Evolutionary conservation across 2,888 invertebrate genomes (phyloP).

Genomic region (Epinotia brunnichana): DNA sequence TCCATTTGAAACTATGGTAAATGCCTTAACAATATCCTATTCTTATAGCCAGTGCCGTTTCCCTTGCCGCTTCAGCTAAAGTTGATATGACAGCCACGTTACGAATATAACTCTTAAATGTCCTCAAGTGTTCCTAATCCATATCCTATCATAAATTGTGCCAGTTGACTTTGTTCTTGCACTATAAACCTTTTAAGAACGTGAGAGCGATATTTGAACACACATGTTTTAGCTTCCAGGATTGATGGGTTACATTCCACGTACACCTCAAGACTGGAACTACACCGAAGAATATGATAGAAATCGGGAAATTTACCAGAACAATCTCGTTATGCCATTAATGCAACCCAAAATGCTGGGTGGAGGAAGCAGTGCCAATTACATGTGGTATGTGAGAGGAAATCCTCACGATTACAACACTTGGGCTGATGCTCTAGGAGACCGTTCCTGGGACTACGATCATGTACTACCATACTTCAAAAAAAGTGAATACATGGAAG

Average conservation of each 20-base stretch:
- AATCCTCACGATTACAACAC: conserved; percentile 49
- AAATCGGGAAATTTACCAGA: conserved; percentile 41
- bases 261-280: conserved; percentile 24
- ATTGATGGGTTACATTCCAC: conserved; percentile 1
- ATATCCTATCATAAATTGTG: too few relatives aligned
- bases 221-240: conserved; percentile 30
- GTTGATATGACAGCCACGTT: too few relatives aligned
- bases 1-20: conserved; percentile 13
- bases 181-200: too few relatives aligned
- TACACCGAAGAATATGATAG: conserved; percentile 25
- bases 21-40: too few relatives aligned
- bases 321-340: conserved; percentile 42
- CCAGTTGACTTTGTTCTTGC: too few relatives aligned
- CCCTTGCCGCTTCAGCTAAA: too few relatives aligned
- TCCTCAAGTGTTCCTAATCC: too few relatives aligned
- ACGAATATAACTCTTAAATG: too few relatives aligned
- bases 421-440: conserved; percentile 51
- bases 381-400: conserved; percentile 52
- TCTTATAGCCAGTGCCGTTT: too few relatives aligned
- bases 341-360: conserved; percentile 51
- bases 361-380: conserved; percentile 51
- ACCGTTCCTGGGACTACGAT: conserved; percentile 51
- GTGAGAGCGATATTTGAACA: neutral
- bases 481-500: conserved; percentile 52
- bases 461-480: conserved; percentile 51